A percentile compares a stretch with the other conserved stretches of the same genome.
phyloP scores from a whole-genome alignment of 2,797 vertebrate genomes.

The Enteromius mattozi region DNA sequence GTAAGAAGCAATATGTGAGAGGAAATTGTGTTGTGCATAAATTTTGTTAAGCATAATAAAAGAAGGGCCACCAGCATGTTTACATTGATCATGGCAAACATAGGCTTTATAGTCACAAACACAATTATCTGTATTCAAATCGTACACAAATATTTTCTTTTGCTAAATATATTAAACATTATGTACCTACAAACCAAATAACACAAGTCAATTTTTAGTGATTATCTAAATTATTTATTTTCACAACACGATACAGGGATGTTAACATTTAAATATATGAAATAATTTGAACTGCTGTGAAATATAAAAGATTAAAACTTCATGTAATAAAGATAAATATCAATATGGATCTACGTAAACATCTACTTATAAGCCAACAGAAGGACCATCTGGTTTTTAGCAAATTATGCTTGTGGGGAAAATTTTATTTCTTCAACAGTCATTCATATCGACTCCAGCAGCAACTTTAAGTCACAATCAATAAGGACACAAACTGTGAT shows the following conservation, averaged over 20 bases:
- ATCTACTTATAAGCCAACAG: neutral
- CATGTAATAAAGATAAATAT: neutral
- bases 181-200: neutral
- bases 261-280: neutral
- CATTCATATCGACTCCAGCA: neutral
- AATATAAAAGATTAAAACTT: neutral
- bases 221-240: neutral
- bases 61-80: neutral
- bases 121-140: neutral
- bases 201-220: neutral
- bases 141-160: neutral
- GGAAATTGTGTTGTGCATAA: neutral
- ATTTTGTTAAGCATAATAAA: neutral
- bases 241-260: slow-evolving; percentile 4
- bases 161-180: neutral
- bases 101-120: neutral
- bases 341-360: neutral
- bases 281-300: neutral
- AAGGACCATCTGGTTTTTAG: neutral
- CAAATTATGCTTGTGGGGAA: neutral
- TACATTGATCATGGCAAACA: neutral
- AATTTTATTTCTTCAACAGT: neutral
- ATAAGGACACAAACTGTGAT: neutral
- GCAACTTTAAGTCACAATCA: neutral
- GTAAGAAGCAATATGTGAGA: neutral